Base-by-base conservation (phyloP, 1,140 invertebrate genomes). In the Lethrus apterus region DNA sequence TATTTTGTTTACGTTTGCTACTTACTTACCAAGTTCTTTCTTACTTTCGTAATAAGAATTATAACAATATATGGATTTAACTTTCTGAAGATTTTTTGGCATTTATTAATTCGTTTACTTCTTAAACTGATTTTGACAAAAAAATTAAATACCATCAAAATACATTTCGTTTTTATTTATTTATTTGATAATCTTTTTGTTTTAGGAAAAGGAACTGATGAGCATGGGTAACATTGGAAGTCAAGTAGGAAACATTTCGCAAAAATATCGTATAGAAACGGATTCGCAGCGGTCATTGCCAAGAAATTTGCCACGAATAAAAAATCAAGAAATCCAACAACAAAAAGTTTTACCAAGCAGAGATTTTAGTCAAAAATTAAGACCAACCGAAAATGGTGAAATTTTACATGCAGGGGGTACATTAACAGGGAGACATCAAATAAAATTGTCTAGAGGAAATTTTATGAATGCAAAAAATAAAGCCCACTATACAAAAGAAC, bases 341-440 rank as follows among this genome's bases (percentile, higher is more conserved):
- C 64, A 74, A 30, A 79, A 85, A 70, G 83, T 86, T 4, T 65
- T 89, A 2, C 84, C 84, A 1, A 73, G 78, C 30, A 63, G 43
- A 42, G 66, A 75, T 24, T 70, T 75, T 41, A 70, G 74, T 3
- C 75, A 79, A 10, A 71, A 77, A 29, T 65, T 88, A 21, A 73
- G 83, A 24, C 74, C 77, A 34, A 89, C 85, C 4, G 77, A 85
- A 61, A 89, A 89, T 69, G 86, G 85, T 14, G 78, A 76, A 51
- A 85, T 87, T 52, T 67, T 89, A 23, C 83, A 85, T 44, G 79
- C 80, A 9, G 83, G 83, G 4, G 86, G 85, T 9, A 88, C 86
- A 45, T 81, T 88, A 56, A 81, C 78, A 51, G 83, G 81, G 50
- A 57, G 57, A 44, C 56, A 36, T 10, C 34, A 18, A 13, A 21